Evolutionary conservation across 2,888 invertebrate genomes (phyloP).

Genomic region (Zygaena filipendulae): DNA sequence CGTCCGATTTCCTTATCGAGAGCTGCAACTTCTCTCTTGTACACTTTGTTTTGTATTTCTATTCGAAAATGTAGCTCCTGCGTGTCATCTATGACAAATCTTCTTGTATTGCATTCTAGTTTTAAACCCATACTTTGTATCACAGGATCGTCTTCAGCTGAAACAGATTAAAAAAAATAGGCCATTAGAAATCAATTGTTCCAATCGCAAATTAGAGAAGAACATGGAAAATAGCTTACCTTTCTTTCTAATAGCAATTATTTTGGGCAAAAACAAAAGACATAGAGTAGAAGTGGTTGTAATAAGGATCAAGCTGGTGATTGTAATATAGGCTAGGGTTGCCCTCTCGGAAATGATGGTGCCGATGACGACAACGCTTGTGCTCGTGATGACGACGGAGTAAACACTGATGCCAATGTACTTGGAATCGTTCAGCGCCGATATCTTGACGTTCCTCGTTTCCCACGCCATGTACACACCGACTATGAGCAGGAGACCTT

Average conservation of each 20-base stretch:
- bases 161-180: conserved; percentile 16
- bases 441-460: conserved; percentile 91
- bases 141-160: conserved; percentile 80
- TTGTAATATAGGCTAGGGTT: conserved; percentile 83
- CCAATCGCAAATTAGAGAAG: too few species aligned
- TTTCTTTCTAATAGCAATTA: conserved; percentile 75
- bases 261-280: conserved; percentile 88
- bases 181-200: too few species aligned
- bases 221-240: too few species aligned
- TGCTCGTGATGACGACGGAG: conserved; percentile 88
- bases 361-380: conserved; percentile 88
- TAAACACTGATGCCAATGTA: conserved; percentile 95
- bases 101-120: conserved; percentile 87
- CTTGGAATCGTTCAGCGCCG: conserved; percentile 92
- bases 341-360: conserved; percentile 86
- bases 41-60: conserved; percentile 92
- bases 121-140: conserved; percentile 90
- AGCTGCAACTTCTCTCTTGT: conserved; percentile 82
- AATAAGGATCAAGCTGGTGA: conserved; percentile 83
- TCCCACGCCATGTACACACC: conserved; percentile 98
- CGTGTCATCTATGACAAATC: conserved; percentile 85
- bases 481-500: conserved; percentile 86
- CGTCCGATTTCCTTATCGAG: conserved; percentile 82
- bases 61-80: conserved; percentile 86
- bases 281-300: conserved; percentile 90